Evolutionary conservation across 2,888 invertebrate genomes (phyloP).

Genomic region (Sympetrum striolatum): DNA sequence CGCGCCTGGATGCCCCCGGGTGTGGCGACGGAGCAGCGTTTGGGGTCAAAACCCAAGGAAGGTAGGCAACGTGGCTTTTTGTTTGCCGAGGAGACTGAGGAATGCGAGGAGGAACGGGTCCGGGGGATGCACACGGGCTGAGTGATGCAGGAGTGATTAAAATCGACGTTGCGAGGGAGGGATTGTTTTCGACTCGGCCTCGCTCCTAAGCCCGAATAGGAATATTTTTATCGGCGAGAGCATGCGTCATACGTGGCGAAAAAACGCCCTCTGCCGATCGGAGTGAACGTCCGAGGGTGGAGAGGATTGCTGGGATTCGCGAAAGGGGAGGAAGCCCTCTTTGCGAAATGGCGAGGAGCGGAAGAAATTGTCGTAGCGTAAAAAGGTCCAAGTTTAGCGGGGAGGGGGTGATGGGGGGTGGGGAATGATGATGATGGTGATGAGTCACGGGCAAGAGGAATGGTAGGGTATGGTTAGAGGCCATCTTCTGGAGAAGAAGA

Average conservation of each 20-base stretch:
- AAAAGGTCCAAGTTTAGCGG: slow-evolving; percentile 13
- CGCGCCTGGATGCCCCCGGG: neutral
- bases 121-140: neutral
- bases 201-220: neutral
- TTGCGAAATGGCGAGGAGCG: neutral
- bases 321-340: neutral
- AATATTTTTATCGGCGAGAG: neutral
- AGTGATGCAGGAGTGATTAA: slow-evolving; percentile 19
- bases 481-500: slow-evolving; percentile 1
- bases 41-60: neutral
- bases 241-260: neutral
- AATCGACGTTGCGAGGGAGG: neutral
- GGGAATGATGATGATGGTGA: neutral
- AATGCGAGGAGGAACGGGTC: neutral
- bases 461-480: neutral
- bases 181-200: neutral
- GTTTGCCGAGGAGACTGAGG: neutral
- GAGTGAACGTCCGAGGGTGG: neutral
- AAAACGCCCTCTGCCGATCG: neutral
- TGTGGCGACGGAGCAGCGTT: neutral
- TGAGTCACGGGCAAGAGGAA: neutral
- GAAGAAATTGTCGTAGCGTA: slow-evolving; percentile 40
- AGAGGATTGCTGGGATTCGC: neutral
- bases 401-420: neutral
- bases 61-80: neutral